Conservation (phyloP, 1,140 invertebrate genomes). For the Camponotus floridanus region DNA sequence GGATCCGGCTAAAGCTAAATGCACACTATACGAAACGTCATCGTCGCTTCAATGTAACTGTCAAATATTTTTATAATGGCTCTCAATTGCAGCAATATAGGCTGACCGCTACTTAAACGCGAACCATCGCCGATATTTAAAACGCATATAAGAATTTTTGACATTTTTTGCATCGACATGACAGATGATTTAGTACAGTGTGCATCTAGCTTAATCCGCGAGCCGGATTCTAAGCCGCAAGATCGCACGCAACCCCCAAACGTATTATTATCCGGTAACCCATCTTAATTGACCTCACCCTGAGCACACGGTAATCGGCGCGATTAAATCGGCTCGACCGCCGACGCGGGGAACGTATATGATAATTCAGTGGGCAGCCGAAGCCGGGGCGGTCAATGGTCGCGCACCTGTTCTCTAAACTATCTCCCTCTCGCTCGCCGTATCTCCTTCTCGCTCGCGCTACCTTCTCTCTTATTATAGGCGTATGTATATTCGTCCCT, state of each 20-base stretch:
- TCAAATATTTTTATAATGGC: too few species aligned
- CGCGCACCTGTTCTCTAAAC: constrained; percentile 85
- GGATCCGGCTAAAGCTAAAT: not conserved
- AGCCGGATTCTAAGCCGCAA: constrained; percentile 37
- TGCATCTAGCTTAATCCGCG: constrained; percentile 7
- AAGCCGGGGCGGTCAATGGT: constrained; percentile 77
- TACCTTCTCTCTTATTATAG: constrained; percentile 10
- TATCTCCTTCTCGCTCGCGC: not conserved
- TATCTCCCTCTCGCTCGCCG: constrained; percentile 44
- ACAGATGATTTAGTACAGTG: too few species aligned
- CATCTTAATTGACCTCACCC: constrained; percentile 76
- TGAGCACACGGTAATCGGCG: constrained; percentile 70
- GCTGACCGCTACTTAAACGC: too few species aligned
- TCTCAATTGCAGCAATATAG: too few species aligned
- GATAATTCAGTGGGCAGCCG: constrained; percentile 79
- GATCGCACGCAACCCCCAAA: constrained; percentile 49
- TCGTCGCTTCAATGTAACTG: too few species aligned
- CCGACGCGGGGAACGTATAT: constrained; percentile 73
- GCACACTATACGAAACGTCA: too few species aligned
- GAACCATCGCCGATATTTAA: too few species aligned
- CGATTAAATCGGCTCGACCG: constrained; percentile 77
- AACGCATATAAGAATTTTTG: too few species aligned
- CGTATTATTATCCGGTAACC: constrained; percentile 75
- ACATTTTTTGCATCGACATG: too few species aligned
- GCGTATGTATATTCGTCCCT: constrained; percentile 14